phyloP scores from a whole-genome alignment of 2,797 vertebrate genomes.

The Anguilla marmorata region DNA sequence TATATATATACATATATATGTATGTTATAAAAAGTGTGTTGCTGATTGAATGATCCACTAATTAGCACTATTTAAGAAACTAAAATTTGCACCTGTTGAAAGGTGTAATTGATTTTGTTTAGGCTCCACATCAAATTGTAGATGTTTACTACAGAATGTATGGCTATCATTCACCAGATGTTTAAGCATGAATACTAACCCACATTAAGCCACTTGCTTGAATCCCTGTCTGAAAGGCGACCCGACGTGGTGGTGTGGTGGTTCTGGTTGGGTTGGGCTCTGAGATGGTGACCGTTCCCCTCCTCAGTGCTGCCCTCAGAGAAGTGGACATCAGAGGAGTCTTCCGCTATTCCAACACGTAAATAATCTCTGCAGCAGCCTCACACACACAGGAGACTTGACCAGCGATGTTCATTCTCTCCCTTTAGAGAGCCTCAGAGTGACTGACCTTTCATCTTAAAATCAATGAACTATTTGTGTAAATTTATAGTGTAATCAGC shows the following conservation, averaged over 20 bases:
- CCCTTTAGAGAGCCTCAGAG: background rate
- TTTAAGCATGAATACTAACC: background rate
- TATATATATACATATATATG: too few species aligned
- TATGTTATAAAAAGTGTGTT: background rate
- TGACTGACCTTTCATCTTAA: background rate
- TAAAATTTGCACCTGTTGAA: background rate
- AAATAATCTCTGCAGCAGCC: slow-evolving; percentile 53
- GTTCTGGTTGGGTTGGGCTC: slow-evolving; percentile 85
- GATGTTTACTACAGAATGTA: background rate
- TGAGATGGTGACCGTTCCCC: slow-evolving; percentile 80
- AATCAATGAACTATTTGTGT: background rate
- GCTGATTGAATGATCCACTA: background rate
- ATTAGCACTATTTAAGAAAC: background rate
- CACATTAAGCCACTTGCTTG: background rate
- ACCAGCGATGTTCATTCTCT: background rate
- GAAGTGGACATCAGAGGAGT: slow-evolving; percentile 95
- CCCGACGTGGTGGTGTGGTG: slow-evolving; percentile 85
- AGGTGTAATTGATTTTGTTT: background rate
- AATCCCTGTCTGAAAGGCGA: slow-evolving; percentile 70
- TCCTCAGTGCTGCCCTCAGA: slow-evolving; percentile 77
- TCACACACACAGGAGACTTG: background rate
- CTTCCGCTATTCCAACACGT: slow-evolving; percentile 98
- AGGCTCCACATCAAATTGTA: background rate
- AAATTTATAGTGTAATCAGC: background rate
- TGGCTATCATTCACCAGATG: background rate